Evolutionary conservation across 2,888 invertebrate species (phyloP), one percentile per base, ranked within the genome.

Genomic region (Scrobipalpa costella): DNA sequence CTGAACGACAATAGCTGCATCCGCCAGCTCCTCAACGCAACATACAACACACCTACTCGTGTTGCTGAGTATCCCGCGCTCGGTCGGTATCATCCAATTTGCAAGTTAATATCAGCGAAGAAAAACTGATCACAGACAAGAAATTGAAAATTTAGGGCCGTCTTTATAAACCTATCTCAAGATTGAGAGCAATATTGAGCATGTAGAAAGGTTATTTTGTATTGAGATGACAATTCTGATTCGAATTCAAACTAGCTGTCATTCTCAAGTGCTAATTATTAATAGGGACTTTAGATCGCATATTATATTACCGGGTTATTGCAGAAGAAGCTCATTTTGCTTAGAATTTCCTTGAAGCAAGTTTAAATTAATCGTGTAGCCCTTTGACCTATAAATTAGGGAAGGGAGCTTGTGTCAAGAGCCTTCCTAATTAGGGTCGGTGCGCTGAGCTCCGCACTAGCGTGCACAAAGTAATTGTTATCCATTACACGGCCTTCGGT

Each of bases 11-110:
- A 55, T 34, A 34, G 55, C 34, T 55, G 27, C 55, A 55, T 55
- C 34, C 55, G 55, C 55, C 34, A 7, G 15, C n/a, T 7, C 8
- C 34, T 33, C 15, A 15, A 27, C 33, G n/a, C 34, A 7, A 13
- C 15, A 55, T 15, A 55, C 33, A 21, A 55, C 27, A 33, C 15
- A 33, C 33, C n/a, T 52, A 34, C 55, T 34, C 84, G 77, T 80
- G n/a, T 71, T 57, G 34, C 34, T n/a, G 34, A 33, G n/a, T 13
- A 57, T 33, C 50, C 21, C 21, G 21, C 50, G 21, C 49, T 44
- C 44, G 44, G 21, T 13, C 21, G 21, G 13, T 21, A 21, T 52
- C 21, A 52, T 52, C 50, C 11, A 21, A 52, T 21, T 52, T 52
- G 50, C 50, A 52, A 27, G 50, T 52, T 21, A 13, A 52, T 52